phyloP scores from a whole-genome alignment of 2,113 vertebrate genomes.

The Actinemys pallida region DNA sequence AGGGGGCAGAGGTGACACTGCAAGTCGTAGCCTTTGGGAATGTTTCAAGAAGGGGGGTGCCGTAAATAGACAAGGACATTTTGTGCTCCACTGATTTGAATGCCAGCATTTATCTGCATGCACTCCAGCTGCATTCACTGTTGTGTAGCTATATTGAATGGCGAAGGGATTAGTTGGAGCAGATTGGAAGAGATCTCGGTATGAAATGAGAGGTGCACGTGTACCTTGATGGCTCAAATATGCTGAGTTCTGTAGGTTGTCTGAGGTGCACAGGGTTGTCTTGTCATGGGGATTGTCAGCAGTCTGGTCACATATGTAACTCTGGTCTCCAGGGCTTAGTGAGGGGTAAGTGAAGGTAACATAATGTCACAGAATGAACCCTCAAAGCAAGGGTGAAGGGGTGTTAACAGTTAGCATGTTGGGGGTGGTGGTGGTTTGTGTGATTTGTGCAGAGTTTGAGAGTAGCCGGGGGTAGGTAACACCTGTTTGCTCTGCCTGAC shows the following conservation, averaged over 20 bases:
- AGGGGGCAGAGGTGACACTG: too few species aligned
- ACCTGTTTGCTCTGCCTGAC: background rate
- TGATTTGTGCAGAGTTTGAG: too few species aligned
- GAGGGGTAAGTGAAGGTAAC: background rate
- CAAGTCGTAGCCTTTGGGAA: background rate
- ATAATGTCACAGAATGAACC: background rate
- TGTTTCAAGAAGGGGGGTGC: background rate
- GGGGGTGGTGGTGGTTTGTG: too few species aligned
- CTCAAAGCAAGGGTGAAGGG: background rate
- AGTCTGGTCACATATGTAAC: background rate
- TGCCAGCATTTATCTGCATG: background rate
- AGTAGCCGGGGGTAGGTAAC: background rate
- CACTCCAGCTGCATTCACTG: background rate
- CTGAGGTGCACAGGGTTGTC: background rate
- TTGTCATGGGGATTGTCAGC: background rate
- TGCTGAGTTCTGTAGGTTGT: background rate
- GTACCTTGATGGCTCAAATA: background rate
- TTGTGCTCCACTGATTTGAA: rapidly evolving
- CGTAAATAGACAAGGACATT: background rate
- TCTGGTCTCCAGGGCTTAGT: background rate
- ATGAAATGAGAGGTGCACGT: background rate
- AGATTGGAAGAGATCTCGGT: background rate
- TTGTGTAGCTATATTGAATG: background rate
- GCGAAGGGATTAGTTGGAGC: background rate
- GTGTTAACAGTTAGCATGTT: too few species aligned